Conservation (phyloP, 2,888 invertebrate species). For the Eupeodes luniger region DNA sequence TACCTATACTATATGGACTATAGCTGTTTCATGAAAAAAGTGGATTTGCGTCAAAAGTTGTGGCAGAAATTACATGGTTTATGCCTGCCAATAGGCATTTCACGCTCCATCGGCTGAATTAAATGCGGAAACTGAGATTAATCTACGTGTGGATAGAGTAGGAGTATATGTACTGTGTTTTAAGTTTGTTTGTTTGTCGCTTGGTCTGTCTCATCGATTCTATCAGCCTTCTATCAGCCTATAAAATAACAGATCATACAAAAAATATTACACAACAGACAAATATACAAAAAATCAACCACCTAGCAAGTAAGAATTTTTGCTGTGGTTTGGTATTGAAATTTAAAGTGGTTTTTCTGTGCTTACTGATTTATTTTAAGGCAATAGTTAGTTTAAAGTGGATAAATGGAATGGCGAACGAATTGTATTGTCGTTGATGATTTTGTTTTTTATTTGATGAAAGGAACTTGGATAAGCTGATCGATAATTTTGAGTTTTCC, state of each 20-base stretch:
- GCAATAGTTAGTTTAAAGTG: slow-evolving; percentile 29
- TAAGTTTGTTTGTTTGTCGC: neutral
- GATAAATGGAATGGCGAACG: slow-evolving; percentile 10
- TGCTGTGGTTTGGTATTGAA: slow-evolving; percentile 59
- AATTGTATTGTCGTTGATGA: slow-evolving; percentile 17
- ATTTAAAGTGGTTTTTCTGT: slow-evolving; percentile 39
- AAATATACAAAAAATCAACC: neutral
- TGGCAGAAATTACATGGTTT: slow-evolving; percentile 69
- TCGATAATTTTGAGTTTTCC: too few species aligned
- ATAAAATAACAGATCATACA: neutral
- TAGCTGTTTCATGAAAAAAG: slow-evolving; percentile 17
- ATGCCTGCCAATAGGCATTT: slow-evolving; percentile 69
- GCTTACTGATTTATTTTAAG: slow-evolving; percentile 10
- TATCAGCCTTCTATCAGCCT: neutral
- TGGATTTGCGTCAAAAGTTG: slow-evolving; percentile 52
- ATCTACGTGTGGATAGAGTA: slow-evolving; percentile 49
- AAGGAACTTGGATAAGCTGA: too few species aligned
- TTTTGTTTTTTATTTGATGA: slow-evolving; percentile 1
- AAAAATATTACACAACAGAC: neutral
- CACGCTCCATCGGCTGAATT: slow-evolving; percentile 71
- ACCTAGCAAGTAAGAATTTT: slow-evolving; percentile 21
- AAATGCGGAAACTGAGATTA: slow-evolving; percentile 75
- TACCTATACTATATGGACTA: neutral
- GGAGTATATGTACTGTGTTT: slow-evolving; percentile 16
- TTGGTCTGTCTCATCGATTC: neutral